phyloP scores from a whole-genome alignment of 1,140 invertebrate genomes.

The Scylla paramamosain region DNA sequence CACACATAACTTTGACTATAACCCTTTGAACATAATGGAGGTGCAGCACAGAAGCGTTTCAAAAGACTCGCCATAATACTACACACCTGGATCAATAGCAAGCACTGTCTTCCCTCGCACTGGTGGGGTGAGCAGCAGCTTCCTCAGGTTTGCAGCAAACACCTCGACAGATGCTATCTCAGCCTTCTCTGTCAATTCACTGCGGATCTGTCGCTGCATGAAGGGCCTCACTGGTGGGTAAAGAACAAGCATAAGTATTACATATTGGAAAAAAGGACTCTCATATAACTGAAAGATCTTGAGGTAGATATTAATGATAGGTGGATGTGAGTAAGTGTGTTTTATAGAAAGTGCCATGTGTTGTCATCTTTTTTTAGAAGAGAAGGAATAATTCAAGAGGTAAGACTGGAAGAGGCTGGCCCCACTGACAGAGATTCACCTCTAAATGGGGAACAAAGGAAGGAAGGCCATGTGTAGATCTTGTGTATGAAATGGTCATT shows the following conservation, averaged over 20 bases:
- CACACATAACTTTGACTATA: no score
- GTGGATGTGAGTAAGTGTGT: no score
- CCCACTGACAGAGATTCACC: no score
- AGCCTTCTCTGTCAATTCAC: constrained; percentile 87
- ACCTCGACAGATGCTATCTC: constrained; percentile 90
- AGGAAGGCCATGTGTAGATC: neutral
- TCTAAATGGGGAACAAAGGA: neutral
- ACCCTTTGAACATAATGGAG: no score
- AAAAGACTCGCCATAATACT: neutral
- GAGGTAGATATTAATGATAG: no score
- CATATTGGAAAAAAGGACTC: constrained; percentile 60
- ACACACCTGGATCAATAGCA: constrained; percentile 89
- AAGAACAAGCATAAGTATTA: neutral
- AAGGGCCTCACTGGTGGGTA: constrained; percentile 83
- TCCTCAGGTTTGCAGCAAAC: constrained; percentile 91
- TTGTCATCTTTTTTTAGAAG: no score
- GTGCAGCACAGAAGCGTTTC: no score
- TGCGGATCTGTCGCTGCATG: constrained; percentile 85
- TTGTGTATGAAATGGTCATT: neutral
- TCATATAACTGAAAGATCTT: neutral
- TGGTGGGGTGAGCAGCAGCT: constrained; percentile 89
- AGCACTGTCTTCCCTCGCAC: constrained; percentile 89
- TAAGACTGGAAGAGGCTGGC: no score
- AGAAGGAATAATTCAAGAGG: no score
- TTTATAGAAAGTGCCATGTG: no score